Conservation (phyloP, 2,113 vertebrate species). For the Neoarius graeffei region DNA sequence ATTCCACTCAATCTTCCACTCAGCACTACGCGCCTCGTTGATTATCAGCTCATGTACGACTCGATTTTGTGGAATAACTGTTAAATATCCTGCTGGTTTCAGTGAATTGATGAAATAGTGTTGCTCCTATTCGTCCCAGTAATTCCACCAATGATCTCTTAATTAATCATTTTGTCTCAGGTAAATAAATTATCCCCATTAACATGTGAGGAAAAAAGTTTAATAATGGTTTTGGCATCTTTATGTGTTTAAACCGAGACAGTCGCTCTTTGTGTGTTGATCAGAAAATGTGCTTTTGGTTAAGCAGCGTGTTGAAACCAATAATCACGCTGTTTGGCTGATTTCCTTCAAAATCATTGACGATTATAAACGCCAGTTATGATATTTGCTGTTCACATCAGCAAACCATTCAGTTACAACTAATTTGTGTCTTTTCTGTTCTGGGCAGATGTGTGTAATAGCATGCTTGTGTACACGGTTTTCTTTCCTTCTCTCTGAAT, state of each 20-base stretch:
- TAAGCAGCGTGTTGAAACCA: neutral
- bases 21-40: no score
- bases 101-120: neutral
- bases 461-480: neutral
- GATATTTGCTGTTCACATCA: conserved; percentile 14
- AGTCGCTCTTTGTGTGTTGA: neutral
- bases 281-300: conserved; percentile 42
- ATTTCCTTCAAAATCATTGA: neutral
- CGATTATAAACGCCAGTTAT: neutral
- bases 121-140: neutral
- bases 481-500: neutral
- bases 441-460: neutral
- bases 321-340: conserved; percentile 15
- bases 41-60: no score
- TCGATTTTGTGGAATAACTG: no score
- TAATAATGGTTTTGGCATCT: neutral
- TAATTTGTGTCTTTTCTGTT: neutral
- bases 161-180: neutral
- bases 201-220: neutral
- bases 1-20: no score
- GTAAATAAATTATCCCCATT: neutral
- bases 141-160: neutral
- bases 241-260: neutral
- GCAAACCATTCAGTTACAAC: neutral
- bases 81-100: neutral